These are phyloP conservation scores for Cantharis rufa DNA, from an alignment of 2,888 invertebrate genomes.

Conservation along the genomic window DNA sequence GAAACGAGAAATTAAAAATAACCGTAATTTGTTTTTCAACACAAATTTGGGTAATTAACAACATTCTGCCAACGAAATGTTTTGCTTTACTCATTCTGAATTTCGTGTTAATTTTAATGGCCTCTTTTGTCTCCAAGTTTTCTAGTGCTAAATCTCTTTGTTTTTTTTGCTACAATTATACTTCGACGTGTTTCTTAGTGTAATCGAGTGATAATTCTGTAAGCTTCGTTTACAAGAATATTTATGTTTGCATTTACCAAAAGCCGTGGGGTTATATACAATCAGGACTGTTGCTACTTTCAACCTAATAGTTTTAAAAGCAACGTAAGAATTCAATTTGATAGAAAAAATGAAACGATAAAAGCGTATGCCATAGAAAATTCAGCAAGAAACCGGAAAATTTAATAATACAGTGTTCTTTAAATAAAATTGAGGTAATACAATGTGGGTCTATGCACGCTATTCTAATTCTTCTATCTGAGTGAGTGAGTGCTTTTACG, in stretches of 20 bases:
- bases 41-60: background rate
- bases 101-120: background rate
- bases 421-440: constrained; percentile 1
- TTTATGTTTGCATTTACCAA: background rate
- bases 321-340: background rate
- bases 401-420: background rate
- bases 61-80: background rate
- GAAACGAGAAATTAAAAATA: background rate
- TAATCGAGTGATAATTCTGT: background rate
- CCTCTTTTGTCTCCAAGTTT: background rate
- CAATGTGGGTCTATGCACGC: background rate
- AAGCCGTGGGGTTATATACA: background rate
- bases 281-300: background rate
- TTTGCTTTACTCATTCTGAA: background rate
- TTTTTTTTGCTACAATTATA: background rate
- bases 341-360: background rate
- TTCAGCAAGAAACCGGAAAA: background rate
- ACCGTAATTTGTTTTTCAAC: background rate
- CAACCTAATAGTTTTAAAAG: background rate
- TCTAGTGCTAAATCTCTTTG: background rate
- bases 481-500: background rate
- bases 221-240: background rate
- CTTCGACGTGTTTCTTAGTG: background rate
- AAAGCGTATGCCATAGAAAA: background rate
- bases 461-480: background rate